Evolutionary conservation across 1,140 invertebrate genomes (phyloP), one percentile per base, ranked within the genome.

Genomic region (Eurytemora carolleeae): DNA sequence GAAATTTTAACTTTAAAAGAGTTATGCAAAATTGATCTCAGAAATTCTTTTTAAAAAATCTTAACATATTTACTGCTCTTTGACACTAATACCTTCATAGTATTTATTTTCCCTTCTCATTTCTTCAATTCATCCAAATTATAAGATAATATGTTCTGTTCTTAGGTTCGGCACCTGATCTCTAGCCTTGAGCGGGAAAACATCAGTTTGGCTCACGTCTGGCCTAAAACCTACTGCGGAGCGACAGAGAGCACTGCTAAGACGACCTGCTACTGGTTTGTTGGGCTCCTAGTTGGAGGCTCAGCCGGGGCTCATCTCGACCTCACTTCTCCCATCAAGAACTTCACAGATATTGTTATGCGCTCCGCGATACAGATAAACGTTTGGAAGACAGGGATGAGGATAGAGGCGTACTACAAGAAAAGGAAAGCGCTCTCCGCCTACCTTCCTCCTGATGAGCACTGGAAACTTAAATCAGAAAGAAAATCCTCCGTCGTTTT

Each of bases 201-300:
- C 18, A 66, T 66, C 31, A n/a, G 22, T 1, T n/a, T 62, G 17
- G 59, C 44, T n/a, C 26, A 64, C 3, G 55, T 54, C 17, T 66
- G 31, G 21, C 25, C 55, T 15, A 55, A 57, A 52, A n/a, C 59
- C 59, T 58, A 65, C 22, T 55, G 56, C 58, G 64, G 59, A 19
- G 18, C 17, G 23, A 54, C n/a, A 19, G 17, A 21, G 53, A 57
- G 63, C 55, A 64, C 74, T 74, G 55, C 70, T 70, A 18, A 72
- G 71, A 26, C 68, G 73, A 61, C 82, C 68, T 86, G 83, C 0
- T 87, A 95, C 79, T 98, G 94, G 95, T 97, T 97, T 70, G 92
- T 98, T 68, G 94, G 94, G 1, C 73, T 98, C 18, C 80, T 85
- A 57, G 96, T 98, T 70, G 86, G 84, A 72, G 73, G 87, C 17